Evolutionary conservation across 1,140 invertebrate genomes (phyloP).

Genomic region (Apis dorsata): DNA sequence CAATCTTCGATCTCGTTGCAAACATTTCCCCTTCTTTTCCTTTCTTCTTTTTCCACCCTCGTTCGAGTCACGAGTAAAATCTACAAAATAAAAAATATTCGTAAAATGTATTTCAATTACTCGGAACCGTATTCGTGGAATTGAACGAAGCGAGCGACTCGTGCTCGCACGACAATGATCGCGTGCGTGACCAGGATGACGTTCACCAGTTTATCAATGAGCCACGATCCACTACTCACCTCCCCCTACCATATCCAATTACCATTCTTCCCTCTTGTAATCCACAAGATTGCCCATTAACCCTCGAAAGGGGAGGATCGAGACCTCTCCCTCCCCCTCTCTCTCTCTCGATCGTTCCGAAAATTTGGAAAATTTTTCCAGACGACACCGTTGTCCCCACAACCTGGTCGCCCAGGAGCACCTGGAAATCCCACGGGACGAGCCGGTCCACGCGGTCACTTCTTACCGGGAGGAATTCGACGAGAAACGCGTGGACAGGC

Average conservation of each 20-base stretch:
- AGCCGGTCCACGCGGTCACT: slow-evolving; percentile 80
- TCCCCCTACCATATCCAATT: not conserved
- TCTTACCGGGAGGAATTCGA: slow-evolving; percentile 82
- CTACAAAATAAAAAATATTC: no score
- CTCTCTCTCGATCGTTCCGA: no score
- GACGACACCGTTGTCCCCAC: slow-evolving; percentile 84
- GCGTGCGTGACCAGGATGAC: slow-evolving; percentile 26
- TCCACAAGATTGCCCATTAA: not conserved
- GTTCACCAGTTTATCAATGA: slow-evolving; percentile 41
- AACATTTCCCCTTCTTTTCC: no score
- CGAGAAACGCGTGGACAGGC: slow-evolving; percentile 82
- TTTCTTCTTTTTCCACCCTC: no score
- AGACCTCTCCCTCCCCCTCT: no score
- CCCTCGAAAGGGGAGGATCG: no score
- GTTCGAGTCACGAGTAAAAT: no score
- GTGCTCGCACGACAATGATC: slow-evolving; percentile 17
- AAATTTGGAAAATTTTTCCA: slow-evolving; percentile 57
- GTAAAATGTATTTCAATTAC: slow-evolving; percentile 28
- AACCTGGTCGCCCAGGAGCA: slow-evolving; percentile 80
- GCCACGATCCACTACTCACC: not conserved
- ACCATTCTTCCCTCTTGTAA: not conserved
- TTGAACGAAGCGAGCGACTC: not conserved
- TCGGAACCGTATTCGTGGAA: slow-evolving; percentile 1
- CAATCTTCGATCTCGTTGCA: no score
- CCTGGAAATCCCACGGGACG: slow-evolving; percentile 80